Evolutionary conservation across 2,113 vertebrate species (phyloP).

Genomic region (Trogon melanurus): DNA sequence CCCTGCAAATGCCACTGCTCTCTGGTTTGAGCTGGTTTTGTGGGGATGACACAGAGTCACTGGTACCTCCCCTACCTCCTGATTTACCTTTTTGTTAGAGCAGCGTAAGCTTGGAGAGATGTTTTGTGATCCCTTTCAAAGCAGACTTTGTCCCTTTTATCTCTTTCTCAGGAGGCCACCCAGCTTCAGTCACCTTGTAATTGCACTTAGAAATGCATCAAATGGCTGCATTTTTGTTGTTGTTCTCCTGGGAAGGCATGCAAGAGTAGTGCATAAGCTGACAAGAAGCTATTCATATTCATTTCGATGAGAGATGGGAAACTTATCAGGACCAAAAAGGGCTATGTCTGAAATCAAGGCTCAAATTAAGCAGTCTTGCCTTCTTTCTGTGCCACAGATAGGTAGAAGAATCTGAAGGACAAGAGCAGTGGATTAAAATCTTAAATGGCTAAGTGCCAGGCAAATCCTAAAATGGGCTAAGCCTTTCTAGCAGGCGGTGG

Average conservation of each 20-base stretch:
- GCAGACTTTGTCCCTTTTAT: background rate
- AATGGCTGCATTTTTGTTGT: background rate
- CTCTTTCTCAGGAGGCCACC: background rate
- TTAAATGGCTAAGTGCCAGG: constrained; percentile 14
- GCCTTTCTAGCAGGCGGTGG: background rate
- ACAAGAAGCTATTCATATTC: background rate
- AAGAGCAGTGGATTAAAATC: constrained; percentile 1
- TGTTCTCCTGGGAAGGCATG: background rate
- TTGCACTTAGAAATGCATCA: background rate
- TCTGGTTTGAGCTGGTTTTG: background rate
- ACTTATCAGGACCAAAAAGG: background rate
- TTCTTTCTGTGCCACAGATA: constrained; percentile 2
- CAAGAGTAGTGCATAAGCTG: background rate
- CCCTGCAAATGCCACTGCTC: background rate
- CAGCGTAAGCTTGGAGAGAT: background rate
- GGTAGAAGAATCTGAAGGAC: background rate
- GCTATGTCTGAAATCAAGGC: background rate
- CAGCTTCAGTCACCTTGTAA: background rate
- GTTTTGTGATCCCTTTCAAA: background rate
- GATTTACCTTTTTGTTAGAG: background rate
- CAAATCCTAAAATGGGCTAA: background rate
- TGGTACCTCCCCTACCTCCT: background rate
- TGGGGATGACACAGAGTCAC: no score
- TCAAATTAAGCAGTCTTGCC: background rate
- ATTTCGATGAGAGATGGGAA: background rate